Evolutionary conservation across 2,797 vertebrate species (phyloP), one percentile per base, ranked within the genome.

Genomic region (Danio aesculapii): DNA sequence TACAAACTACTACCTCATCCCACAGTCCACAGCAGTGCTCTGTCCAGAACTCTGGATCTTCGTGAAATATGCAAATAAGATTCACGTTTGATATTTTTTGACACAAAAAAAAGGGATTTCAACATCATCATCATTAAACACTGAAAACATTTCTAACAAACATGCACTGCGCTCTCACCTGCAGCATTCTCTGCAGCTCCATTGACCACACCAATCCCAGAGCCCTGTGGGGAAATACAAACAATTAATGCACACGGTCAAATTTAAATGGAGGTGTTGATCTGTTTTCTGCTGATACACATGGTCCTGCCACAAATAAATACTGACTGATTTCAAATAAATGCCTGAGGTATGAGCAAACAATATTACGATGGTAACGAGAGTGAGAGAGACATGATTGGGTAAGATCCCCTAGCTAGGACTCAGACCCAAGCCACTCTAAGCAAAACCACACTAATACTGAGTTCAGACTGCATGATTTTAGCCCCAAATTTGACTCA

Each of bases 1-100:
- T 98, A 98, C 97, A 98, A 99, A 98, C 97, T 98, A 99, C 97
- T 99, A 99, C 97, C 97, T 99, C 97, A 98, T 89, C 96, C 95
- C 96, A 96, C 91, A 95, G 91, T 91, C 93, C 79, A 88, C 92
- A 88, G 21, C 13, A 81, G 73, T 50, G 52, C 43, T 53, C 6
- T 3, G 46, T 50, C 7, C 13, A 53, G 58, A 12, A 39, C 5
- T 46, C 8, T 5, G 14, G 17, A 46, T 14, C 41, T 53, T 30
- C 44, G 39, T 11, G 7, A 8, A 12, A 10, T 67, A 41, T 5
- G 8, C 6, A 21, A n/a, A n/a, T 8, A n/a, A 1, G 13, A 17
- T 41, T 47, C 0, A 59, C 3, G 11, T 49, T 77, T 68, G 52
- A 57, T 4, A 46, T 64, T 62, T 6, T 50, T 6, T 8, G 19